These are phyloP conservation scores for Troides helena DNA, from an alignment of 2,888 invertebrate genomes.

Conservation along the genomic window DNA sequence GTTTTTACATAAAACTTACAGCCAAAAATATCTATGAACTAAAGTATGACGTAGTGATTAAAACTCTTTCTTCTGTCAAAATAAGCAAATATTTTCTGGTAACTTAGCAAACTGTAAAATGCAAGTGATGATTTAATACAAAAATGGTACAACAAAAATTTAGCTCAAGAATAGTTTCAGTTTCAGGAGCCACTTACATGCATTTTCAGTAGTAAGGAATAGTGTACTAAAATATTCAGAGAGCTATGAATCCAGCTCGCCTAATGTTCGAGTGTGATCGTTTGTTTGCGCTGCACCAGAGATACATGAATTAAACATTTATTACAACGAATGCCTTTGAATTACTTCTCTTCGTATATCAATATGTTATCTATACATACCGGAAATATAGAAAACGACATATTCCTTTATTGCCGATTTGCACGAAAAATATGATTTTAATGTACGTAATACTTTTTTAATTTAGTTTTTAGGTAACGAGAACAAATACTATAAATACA, in stretches of 20 bases:
- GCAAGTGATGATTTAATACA: background rate
- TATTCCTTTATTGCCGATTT: no score
- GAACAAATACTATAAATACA: no score
- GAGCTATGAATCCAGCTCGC: background rate
- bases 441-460: no score
- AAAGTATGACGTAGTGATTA: no score
- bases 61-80: background rate
- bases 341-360: no score
- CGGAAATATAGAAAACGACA: no score
- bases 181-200: background rate
- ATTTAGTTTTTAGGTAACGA: no score
- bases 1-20: no score
- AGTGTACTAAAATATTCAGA: conserved; percentile 8
- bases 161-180: background rate
- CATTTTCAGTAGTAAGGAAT: background rate
- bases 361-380: no score
- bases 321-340: no score
- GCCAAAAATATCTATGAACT: no score
- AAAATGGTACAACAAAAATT: background rate
- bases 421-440: no score
- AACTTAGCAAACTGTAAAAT: background rate
- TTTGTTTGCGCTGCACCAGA: background rate
- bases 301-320: background rate
- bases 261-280: background rate
- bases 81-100: background rate